Base-by-base conservation (phyloP, 2,888 invertebrate species). In the Perithous albicinctus region DNA sequence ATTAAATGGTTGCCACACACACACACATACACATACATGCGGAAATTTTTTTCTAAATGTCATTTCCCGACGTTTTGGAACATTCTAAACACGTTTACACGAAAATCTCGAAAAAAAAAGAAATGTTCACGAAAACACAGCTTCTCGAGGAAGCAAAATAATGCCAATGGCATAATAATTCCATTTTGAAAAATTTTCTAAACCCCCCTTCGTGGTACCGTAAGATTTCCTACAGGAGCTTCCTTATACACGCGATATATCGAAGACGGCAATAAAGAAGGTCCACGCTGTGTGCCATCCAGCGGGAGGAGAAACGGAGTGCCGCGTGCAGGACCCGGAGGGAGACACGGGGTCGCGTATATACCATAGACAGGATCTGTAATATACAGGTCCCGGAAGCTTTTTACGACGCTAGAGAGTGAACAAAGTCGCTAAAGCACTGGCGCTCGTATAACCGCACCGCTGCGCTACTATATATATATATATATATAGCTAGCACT, bases 241-340 rank as follows among this genome's bases (percentile, higher is more conserved):
- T 76, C 51, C 66, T n/a, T 46, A 38, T 51, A 54, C 81, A 73
- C 77, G 81, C 77, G 67, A 81, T 73, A 80, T 77, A 48, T n/a
- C n/a, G n/a, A n/a, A 54, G 56, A 67, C 54, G 73, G 63, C 48
- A 64, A 78, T 80, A 69, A 74, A 81, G 35, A 29, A 73, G 32
- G 23, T 48, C 6, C 32, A 32, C 18, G 29, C 66, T 23, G 12
- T 48, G 51, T 46, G 15, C 18, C 8, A n/a, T n/a, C n/a, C n/a
- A n/a, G n/a, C 76, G 12, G 67, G 59, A 35, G 48, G 18, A 59
- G 10, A 35, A 54, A 26, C 51, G 26, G n/a, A 20, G 51, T 20
- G 48, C 48, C 48, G 43, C 15, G 20, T 8, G 46, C 48, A 15
- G 6, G 7, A 32, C 26, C 29, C 12, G 26, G n/a, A 70, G 59